Evolutionary conservation across 2,888 invertebrate genomes (phyloP).

Genomic region (Dryobotodes eremita): DNA sequence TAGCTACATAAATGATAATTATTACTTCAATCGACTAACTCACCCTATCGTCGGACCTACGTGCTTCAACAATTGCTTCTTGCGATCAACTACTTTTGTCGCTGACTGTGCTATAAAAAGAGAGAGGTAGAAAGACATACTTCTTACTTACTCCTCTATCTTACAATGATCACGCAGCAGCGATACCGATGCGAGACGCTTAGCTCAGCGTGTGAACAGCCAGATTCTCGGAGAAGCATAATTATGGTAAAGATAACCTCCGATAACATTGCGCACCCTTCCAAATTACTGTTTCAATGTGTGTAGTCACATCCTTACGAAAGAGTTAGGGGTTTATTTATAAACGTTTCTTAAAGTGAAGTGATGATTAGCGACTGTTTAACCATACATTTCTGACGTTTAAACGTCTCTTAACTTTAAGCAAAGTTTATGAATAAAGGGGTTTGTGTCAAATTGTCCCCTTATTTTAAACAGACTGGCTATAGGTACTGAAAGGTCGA

Average conservation of each 20-base stretch:
- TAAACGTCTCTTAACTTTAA: too few species aligned
- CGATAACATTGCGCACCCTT: too few species aligned
- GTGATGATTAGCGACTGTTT: too few species aligned
- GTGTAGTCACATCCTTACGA: too few species aligned
- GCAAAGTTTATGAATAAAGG: too few species aligned
- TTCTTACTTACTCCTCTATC: not conserved
- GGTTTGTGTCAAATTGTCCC: too few species aligned
- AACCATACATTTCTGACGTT: too few species aligned
- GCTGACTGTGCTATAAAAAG: not conserved
- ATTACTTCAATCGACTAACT: not conserved
- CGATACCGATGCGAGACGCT: not conserved
- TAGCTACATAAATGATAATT: not conserved
- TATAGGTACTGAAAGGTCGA: too few species aligned
- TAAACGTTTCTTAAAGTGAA: too few species aligned
- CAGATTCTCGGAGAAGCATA: not conserved
- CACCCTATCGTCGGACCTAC: not conserved
- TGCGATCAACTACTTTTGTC: not conserved
- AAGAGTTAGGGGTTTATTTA: too few species aligned
- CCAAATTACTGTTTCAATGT: too few species aligned
- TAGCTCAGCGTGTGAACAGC: not conserved
- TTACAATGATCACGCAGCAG: not conserved
- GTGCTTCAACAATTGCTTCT: not conserved
- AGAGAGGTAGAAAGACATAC: not conserved
- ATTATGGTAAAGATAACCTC: not conserved
- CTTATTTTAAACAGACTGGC: too few species aligned